These are phyloP conservation scores for Microplitis mediator DNA, from an alignment of 1,140 invertebrate genomes.

Conservation along the genomic window DNA sequence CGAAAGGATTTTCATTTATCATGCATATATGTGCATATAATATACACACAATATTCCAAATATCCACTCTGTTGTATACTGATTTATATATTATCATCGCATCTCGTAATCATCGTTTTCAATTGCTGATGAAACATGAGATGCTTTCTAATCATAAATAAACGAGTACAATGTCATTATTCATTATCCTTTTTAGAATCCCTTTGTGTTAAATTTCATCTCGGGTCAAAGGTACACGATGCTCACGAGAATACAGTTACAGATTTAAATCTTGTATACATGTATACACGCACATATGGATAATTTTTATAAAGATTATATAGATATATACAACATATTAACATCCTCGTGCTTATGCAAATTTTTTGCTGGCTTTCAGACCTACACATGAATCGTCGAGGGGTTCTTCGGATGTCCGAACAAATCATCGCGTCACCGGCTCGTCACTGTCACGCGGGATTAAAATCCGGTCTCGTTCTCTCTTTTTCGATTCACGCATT, in stretches of 20 bases:
- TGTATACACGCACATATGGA: not conserved
- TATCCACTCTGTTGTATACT: too few species aligned
- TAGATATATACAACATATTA: not conserved
- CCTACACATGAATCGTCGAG: slow-evolving; percentile 11
- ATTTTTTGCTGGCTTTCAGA: slow-evolving; percentile 38
- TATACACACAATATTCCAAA: too few species aligned
- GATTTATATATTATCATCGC: not conserved
- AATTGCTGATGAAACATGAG: not conserved
- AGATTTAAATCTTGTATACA: slow-evolving; percentile 11
- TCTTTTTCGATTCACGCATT: slow-evolving; percentile 30
- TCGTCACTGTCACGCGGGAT: slow-evolving; percentile 48
- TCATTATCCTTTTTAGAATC: not conserved
- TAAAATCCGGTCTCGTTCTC: slow-evolving; percentile 38
- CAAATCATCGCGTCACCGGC: slow-evolving; percentile 47
- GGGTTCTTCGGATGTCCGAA: slow-evolving; percentile 36
- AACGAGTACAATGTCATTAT: not conserved
- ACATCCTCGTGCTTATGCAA: slow-evolving; percentile 40
- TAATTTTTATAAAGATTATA: too few species aligned
- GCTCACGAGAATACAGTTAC: not conserved
- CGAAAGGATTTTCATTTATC: not conserved
- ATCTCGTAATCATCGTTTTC: not conserved
- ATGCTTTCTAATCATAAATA: not conserved
- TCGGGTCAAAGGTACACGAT: not conserved
- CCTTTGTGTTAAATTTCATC: slow-evolving; percentile 4
- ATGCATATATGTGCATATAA: too few species aligned